phyloP scores from a whole-genome alignment of 2,797 vertebrate genomes.

The Corythornis leucogaster region DNA sequence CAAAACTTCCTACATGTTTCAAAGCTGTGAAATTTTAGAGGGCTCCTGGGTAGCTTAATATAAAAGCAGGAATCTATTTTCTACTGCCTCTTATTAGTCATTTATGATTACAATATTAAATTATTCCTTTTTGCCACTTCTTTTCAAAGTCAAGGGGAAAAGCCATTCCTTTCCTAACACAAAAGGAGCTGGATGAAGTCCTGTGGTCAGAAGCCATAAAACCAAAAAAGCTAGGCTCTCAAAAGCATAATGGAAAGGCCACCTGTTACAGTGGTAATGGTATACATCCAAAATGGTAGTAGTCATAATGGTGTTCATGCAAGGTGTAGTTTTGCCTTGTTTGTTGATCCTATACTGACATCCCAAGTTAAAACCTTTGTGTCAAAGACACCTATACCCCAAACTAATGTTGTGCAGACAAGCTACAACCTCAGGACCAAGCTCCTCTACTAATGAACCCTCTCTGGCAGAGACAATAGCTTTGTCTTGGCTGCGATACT shows the following conservation, averaged over 20 bases:
- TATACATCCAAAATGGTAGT: not conserved
- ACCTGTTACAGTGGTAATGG: not conserved
- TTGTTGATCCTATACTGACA: not conserved
- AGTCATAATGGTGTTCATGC: accelerated
- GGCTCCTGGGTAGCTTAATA: not conserved
- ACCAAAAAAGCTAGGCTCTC: not conserved
- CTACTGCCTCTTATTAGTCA: not conserved
- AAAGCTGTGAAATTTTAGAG: not conserved
- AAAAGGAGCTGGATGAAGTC: not conserved
- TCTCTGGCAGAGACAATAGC: not conserved
- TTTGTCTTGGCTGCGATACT: not conserved
- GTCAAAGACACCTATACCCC: not conserved
- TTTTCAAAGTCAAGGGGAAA: not conserved
- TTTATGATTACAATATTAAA: not conserved
- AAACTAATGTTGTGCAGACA: not conserved
- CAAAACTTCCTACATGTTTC: not conserved
- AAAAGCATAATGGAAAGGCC: not conserved
- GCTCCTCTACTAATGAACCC: not conserved
- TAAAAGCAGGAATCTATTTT: not conserved
- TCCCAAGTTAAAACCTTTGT: not conserved
- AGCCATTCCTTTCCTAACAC: not conserved
- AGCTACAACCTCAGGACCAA: not conserved
- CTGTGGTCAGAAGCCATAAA: not conserved
- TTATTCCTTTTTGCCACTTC: not conserved
- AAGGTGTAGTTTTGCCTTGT: not conserved